These are phyloP conservation scores for Aurelia sp. DNA, from an alignment of 30 jellyfish, hydroid and myxozoan genomes.

Conservation along the genomic window DNA sequence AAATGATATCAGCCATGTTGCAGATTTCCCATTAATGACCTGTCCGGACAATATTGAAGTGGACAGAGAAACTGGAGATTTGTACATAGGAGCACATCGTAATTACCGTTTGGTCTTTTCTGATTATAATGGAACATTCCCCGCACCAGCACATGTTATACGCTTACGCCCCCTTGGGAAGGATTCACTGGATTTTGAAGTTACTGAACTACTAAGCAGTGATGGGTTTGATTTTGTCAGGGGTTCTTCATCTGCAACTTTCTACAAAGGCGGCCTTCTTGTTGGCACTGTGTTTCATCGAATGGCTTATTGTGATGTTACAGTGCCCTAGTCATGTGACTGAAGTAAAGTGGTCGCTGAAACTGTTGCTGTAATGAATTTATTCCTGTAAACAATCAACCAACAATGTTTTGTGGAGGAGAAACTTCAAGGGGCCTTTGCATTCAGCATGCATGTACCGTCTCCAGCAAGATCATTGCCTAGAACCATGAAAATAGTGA, in stretches of 20 bases:
- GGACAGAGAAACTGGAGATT: slow-evolving; percentile 78
- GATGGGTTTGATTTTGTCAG: slow-evolving; percentile 84
- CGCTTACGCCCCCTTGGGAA: slow-evolving; percentile 27
- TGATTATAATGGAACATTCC: slow-evolving; percentile 43
- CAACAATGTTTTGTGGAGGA: too few species aligned
- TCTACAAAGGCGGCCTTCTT: slow-evolving; percentile 63
- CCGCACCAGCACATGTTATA: slow-evolving; percentile 71
- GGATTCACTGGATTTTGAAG: slow-evolving; percentile 41
- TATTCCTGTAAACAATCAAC: too few species aligned
- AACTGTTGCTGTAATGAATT: too few species aligned
- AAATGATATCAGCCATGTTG: slow-evolving; percentile 15
- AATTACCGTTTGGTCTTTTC: slow-evolving; percentile 41
- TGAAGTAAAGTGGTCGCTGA: too few species aligned
- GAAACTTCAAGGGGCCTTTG: too few species aligned
- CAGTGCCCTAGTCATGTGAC: not conserved
- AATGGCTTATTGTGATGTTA: slow-evolving; percentile 78
- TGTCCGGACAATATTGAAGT: slow-evolving; percentile 80
- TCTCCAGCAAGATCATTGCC: too few species aligned
- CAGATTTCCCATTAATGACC: slow-evolving; percentile 24
- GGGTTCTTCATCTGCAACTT: slow-evolving; percentile 67
- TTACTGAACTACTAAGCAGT: slow-evolving; percentile 69
- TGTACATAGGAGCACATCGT: slow-evolving; percentile 68
- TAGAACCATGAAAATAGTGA: too few species aligned
- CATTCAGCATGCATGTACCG: too few species aligned
- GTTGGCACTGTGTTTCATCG: slow-evolving; percentile 87